These are phyloP conservation scores for Cynopterus brachyotis DNA, from an alignment of 2,113 vertebrate species.

Conservation along the genomic window DNA sequence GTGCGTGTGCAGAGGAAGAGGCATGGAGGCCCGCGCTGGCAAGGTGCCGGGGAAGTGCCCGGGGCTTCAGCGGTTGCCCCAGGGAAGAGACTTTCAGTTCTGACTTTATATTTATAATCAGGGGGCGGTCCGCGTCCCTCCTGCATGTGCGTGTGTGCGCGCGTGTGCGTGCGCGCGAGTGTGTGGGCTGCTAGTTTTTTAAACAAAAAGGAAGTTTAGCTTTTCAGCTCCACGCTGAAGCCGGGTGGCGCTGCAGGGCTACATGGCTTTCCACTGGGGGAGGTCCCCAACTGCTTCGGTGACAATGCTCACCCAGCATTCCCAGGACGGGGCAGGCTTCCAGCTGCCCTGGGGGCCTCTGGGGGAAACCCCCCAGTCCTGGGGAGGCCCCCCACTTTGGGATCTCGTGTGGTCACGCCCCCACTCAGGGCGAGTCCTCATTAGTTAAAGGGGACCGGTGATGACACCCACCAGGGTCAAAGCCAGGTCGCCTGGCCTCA, in stretches of 20 bases:
- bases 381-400: background rate
- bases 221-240: background rate
- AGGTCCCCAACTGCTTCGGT: background rate
- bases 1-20: background rate
- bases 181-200: background rate
- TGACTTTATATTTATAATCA: conserved; percentile 37
- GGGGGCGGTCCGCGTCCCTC: background rate
- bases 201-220: background rate
- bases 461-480: background rate
- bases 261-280: background rate
- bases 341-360: background rate
- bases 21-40: background rate
- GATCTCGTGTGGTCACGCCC: background rate
- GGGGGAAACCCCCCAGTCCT: background rate
- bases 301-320: background rate
- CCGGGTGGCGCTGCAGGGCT: background rate
- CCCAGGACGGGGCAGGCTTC: background rate
- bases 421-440: background rate
- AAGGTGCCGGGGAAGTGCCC: conserved; percentile 30
- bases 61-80: background rate
- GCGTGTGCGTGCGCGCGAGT: too few species aligned
- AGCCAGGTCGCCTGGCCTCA: background rate
- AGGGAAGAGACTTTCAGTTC: conserved; percentile 50
- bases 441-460: background rate
- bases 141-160: too few species aligned